A percentile compares a stretch with the other conserved stretches of the same genome.
Evolutionary conservation across 1,140 invertebrate genomes (phyloP).

Genomic region (Orchesella cincta): DNA sequence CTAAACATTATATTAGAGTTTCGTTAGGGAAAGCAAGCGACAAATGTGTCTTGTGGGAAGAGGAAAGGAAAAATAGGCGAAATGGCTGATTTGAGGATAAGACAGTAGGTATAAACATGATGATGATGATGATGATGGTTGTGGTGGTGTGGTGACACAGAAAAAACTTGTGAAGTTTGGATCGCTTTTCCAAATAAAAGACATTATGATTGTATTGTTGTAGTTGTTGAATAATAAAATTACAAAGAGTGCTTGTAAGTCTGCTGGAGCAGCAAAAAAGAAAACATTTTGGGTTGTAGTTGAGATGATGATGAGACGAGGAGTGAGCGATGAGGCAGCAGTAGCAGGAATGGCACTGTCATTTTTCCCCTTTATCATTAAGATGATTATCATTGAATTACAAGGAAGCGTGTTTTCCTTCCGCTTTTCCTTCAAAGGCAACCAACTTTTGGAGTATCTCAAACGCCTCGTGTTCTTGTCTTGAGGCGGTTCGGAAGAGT

Average conservation of each 20-base stretch:
- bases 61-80: neutral
- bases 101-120: neutral
- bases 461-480: too few relatives aligned
- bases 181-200: neutral
- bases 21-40: neutral
- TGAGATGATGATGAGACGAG: too few relatives aligned
- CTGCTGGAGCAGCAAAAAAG: neutral
- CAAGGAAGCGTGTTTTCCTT: conserved; percentile 21
- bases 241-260: too few relatives aligned
- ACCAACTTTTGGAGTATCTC: too few relatives aligned
- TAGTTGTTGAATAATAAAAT: neutral
- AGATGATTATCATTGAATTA: conserved; percentile 22
- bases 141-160: neutral
- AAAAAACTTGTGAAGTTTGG: too few relatives aligned
- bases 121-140: too few relatives aligned
- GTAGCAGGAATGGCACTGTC: too few relatives aligned
- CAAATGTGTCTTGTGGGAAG: neutral
- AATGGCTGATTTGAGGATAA: neutral
- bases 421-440: too few relatives aligned
- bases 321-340: neutral
- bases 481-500: too few relatives aligned
- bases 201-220: neutral
- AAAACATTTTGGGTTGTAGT: too few relatives aligned
- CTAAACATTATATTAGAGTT: too few relatives aligned
- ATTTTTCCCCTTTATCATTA: conserved; percentile 15